Evolutionary conservation across 1,140 invertebrate genomes (phyloP).

Genomic region (Archegozetes longisetosus): DNA sequence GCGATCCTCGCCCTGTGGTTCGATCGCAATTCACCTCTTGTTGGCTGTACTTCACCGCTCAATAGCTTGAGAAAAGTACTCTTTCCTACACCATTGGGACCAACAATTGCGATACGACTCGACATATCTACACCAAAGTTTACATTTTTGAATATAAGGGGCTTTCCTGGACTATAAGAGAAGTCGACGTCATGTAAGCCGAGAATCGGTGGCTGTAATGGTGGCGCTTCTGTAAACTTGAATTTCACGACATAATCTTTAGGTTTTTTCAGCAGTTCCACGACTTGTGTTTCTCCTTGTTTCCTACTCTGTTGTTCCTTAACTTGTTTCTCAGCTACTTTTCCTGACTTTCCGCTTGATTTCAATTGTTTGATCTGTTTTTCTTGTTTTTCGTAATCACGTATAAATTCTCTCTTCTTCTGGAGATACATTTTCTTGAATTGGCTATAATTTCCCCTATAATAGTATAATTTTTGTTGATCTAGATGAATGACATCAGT

Average conservation of each 20-base stretch:
- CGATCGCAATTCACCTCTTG: conserved; percentile 12
- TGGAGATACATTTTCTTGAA: conserved; percentile 98
- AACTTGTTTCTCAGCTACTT: conserved; percentile 46
- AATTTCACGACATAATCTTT: conserved; percentile 64
- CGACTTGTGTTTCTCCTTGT: conserved; percentile 67
- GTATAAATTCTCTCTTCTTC: conserved; percentile 84
- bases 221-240: conserved; percentile 83
- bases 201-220: conserved; percentile 84
- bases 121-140: conserved; percentile 19
- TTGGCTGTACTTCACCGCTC: conserved; percentile 17
- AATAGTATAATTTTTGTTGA: conserved; percentile 83
- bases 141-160: conserved; percentile 18
- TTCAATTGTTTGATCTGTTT: conserved; percentile 87
- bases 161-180: conserved; percentile 5
- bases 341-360: conserved; percentile 82
- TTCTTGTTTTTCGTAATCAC: conserved; percentile 97
- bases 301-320: conserved; percentile 76
- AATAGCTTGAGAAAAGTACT: conserved; percentile 22
- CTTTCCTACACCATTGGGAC: conserved; percentile 23
- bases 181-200: conserved; percentile 48
- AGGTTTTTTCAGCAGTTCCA: conserved; percentile 38
- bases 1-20: conserved; percentile 19
- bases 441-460: conserved; percentile 86
- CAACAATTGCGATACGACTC: conserved; percentile 20
- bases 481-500: conserved; percentile 97